A percentile compares a stretch with the other conserved stretches of the same genome.
Evolutionary conservation across 2,888 invertebrate species (phyloP).

Genomic region (Cantharis rustica): DNA sequence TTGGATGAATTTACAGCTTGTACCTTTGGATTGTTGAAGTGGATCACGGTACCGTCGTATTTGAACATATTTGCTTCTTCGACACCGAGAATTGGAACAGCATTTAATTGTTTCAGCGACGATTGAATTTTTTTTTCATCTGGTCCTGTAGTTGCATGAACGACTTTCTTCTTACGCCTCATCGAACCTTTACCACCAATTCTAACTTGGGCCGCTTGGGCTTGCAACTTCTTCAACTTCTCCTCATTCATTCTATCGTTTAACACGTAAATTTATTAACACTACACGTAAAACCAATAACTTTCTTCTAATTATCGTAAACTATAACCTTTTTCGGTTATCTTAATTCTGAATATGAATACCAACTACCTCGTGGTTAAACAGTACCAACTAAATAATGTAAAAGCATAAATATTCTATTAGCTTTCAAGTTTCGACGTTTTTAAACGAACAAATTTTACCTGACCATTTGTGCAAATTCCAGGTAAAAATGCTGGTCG

Average conservation of each 20-base stretch:
- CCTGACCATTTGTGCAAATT: background rate
- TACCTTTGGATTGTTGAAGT: slow-evolving; percentile 99
- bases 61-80: slow-evolving; percentile 99
- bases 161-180: slow-evolving; percentile 99
- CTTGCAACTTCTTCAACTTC: slow-evolving; percentile 92
- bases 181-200: slow-evolving; percentile 99
- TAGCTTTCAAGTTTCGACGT: background rate
- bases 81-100: slow-evolving; percentile 98
- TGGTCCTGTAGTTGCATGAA: slow-evolving; percentile 97
- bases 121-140: slow-evolving; percentile 99
- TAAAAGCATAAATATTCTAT: background rate
- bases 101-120: slow-evolving; percentile 95
- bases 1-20: slow-evolving; percentile 98
- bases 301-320: background rate
- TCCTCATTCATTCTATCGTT: slow-evolving; percentile 83
- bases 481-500: background rate
- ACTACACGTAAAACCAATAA: background rate
- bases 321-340: background rate
- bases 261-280: slow-evolving; percentile 17
- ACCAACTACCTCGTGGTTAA: background rate
- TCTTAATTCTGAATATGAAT: background rate
- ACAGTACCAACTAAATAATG: background rate
- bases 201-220: slow-evolving; percentile 75
- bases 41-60: slow-evolving; percentile 98
- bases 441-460: background rate